Evolutionary conservation across 2,888 invertebrate genomes (phyloP).

Genomic region (Drosophila neonasuta): DNA sequence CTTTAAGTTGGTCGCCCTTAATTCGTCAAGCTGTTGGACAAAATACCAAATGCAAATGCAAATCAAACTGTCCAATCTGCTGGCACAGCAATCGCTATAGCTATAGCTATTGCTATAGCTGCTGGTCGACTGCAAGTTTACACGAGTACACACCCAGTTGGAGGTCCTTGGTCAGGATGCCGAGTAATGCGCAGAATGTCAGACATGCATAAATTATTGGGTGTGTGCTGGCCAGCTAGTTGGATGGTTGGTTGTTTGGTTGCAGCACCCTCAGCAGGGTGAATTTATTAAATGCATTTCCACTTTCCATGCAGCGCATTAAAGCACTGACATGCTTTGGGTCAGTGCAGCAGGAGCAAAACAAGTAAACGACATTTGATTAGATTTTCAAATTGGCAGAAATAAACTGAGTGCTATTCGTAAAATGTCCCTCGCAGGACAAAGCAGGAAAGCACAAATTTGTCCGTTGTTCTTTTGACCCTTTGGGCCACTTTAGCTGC

Average conservation of each 20-base stretch:
- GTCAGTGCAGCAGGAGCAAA: neutral
- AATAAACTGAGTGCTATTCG: constrained; percentile 21
- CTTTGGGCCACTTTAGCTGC: constrained; percentile 7
- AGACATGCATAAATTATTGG: constrained; percentile 55
- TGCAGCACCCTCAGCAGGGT: neutral
- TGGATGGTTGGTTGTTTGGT: neutral
- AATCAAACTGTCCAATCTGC: constrained; percentile 59
- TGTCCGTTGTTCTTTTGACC: neutral
- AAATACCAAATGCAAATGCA: constrained; percentile 51
- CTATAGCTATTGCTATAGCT: neutral
- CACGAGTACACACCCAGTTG: constrained; percentile 12
- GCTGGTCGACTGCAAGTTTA: neutral
- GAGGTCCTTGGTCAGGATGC: constrained; percentile 28
- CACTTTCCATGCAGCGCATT: constrained; percentile 36
- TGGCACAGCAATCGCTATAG: neutral
- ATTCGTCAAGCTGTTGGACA: constrained; percentile 45
- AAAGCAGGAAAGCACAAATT: neutral
- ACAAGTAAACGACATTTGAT: constrained; percentile 25
- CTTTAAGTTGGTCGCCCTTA: constrained; percentile 43
- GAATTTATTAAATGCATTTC: constrained; percentile 59
- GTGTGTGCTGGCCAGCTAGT: constrained; percentile 12
- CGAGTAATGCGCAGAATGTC: constrained; percentile 39
- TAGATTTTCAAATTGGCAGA: constrained; percentile 22
- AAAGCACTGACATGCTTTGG: constrained; percentile 28
- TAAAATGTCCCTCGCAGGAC: constrained; percentile 7